These are phyloP conservation scores for Chironomus tepperi DNA, from an alignment of 1,140 invertebrate genomes.

Conservation along the genomic window DNA sequence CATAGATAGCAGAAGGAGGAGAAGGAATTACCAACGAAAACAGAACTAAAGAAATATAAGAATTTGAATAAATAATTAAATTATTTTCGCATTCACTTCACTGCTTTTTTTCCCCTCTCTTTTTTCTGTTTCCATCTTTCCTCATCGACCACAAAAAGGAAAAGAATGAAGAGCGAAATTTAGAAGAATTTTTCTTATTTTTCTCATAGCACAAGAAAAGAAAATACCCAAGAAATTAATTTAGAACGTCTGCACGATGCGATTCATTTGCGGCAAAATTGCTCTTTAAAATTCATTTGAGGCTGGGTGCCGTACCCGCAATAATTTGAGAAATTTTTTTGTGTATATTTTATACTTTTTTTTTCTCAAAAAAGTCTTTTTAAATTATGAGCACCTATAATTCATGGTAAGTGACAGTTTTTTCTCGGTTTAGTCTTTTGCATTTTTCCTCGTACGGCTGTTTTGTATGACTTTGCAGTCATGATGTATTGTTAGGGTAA, in stretches of 20 bases:
- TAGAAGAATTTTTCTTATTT: neutral
- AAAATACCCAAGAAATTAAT: neutral
- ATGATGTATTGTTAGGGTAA: too few relatives aligned
- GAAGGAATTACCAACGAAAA: neutral
- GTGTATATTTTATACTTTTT: too few relatives aligned
- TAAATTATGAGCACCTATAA: too few relatives aligned
- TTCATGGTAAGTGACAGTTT: too few relatives aligned
- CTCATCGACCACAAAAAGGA: neutral
- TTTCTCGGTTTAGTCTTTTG: too few relatives aligned
- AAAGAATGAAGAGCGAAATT: neutral
- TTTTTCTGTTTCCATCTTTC: neutral
- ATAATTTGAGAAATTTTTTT: neutral
- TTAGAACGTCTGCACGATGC: neutral
- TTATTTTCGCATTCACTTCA: neutral
- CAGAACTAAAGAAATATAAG: neutral
- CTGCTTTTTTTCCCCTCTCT: neutral
- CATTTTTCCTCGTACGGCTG: too few relatives aligned
- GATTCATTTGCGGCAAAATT: neutral
- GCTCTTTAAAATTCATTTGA: conserved; percentile 5
- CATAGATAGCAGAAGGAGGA: neutral
- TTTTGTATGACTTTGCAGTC: too few relatives aligned
- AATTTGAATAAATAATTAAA: neutral
- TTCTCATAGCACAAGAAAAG: too few relatives aligned
- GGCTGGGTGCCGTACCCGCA: neutral
- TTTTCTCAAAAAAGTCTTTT: too few relatives aligned